phyloP scores from a whole-genome alignment of 2,797 vertebrate species.

The Sebastes dallii region DNA sequence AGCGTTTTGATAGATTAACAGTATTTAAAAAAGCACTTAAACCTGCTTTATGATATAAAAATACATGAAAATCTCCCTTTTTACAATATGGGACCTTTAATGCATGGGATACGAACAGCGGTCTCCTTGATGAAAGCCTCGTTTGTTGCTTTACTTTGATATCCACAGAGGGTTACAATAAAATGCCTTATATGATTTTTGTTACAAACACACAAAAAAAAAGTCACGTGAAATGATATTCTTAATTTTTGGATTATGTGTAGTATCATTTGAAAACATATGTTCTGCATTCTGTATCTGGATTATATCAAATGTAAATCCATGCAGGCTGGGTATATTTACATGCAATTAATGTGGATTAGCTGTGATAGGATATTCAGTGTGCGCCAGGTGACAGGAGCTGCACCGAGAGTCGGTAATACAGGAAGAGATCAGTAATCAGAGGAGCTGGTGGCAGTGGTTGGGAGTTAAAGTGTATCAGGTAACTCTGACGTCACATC shows the following conservation, averaged over 20 bases:
- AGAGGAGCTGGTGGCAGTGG: slow-evolving; percentile 25
- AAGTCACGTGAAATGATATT: not conserved
- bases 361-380: not conserved
- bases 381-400: not conserved
- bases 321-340: too few species aligned
- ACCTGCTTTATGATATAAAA: too few species aligned
- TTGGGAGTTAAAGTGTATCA: slow-evolving; percentile 1
- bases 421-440: slow-evolving; percentile 30
- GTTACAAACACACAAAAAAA: not conserved
- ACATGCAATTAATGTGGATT: not conserved
- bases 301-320: not conserved
- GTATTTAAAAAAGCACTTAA: too few species aligned
- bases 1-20: too few species aligned
- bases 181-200: not conserved
- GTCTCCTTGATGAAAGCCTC: too few species aligned
- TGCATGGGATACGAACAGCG: too few species aligned
- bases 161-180: not conserved
- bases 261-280: not conserved
- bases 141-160: not conserved
- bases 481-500: not conserved
- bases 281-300: not conserved
- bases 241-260: not conserved
- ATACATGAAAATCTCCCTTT: too few species aligned
- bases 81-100: too few species aligned
- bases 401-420: not conserved